phyloP scores from a whole-genome alignment of 64 coral and sea anemone species.

The Montipora foliosa region DNA sequence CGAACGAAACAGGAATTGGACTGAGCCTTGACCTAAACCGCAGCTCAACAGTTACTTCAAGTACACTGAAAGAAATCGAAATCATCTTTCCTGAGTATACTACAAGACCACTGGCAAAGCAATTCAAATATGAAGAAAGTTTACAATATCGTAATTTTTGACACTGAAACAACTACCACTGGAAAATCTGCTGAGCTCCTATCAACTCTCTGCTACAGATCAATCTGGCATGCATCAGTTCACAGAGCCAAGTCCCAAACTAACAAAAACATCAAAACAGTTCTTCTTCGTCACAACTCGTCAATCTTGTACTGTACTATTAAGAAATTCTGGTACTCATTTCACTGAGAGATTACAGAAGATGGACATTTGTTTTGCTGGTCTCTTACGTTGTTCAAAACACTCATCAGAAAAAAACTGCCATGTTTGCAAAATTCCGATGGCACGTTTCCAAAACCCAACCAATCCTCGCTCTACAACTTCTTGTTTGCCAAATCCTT shows the following conservation, averaged over 20 bases:
- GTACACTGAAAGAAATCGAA: constrained; percentile 7
- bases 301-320: too few relatives aligned
- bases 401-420: constrained; percentile 1
- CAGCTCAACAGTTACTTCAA: not conserved
- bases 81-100: not conserved
- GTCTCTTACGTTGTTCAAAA: too few relatives aligned
- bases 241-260: not conserved
- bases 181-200: constrained; percentile 52
- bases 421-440: constrained; percentile 1
- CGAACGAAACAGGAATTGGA: constrained; percentile 39
- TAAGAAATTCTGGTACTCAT: too few relatives aligned
- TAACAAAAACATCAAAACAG: not conserved
- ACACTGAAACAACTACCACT: not conserved
- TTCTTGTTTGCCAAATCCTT: too few relatives aligned
- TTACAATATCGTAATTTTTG: not conserved
- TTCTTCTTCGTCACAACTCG: not conserved
- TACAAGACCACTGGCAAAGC: not conserved
- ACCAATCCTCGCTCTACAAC: too few relatives aligned
- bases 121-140: constrained; percentile 14
- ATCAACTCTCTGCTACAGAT: constrained; percentile 39
- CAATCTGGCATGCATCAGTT: not conserved
- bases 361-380: too few relatives aligned
- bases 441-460: not conserved
- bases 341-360: too few relatives aligned
- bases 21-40: constrained; percentile 12